Evolutionary conservation across 2,797 vertebrate species (phyloP).

Genomic region (Artibeus lituratus): DNA sequence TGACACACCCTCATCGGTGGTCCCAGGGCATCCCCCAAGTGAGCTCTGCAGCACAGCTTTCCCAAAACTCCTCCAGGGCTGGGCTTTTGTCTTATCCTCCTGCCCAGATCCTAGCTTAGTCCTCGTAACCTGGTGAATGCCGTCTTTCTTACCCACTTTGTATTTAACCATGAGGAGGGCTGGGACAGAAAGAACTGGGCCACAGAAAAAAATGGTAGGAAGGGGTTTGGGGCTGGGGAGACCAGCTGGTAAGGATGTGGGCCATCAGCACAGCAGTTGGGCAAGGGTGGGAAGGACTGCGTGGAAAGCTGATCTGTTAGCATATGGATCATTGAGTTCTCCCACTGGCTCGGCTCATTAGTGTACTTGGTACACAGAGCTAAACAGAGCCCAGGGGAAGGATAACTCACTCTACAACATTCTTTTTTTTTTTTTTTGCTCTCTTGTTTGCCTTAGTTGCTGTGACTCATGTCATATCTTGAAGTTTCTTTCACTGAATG

Average conservation of each 20-base stretch:
- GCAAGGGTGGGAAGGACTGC: neutral
- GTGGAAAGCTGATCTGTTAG: neutral
- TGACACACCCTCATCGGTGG: neutral
- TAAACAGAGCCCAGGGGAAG: conserved; percentile 18
- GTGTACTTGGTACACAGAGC: neutral
- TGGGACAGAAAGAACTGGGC: neutral
- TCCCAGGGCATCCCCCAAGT: neutral
- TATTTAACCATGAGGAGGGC: neutral
- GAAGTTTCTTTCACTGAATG: conserved; percentile 47
- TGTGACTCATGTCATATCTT: conserved; percentile 13
- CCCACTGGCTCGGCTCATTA: conserved; percentile 10
- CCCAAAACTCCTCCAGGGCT: neutral
- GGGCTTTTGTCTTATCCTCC: neutral
- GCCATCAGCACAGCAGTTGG: neutral
- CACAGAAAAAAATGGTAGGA: neutral
- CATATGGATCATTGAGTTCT: neutral
- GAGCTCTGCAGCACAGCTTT: neutral
- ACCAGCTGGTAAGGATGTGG: neutral
- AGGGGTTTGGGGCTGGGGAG: neutral
- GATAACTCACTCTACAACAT: neutral
- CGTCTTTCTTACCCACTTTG: neutral
- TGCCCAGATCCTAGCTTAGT: neutral
- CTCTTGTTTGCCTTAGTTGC: conserved; percentile 38
- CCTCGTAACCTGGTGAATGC: neutral
- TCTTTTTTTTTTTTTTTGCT: conserved; percentile 11